A percentile compares a stretch with the other conserved stretches of the same genome.
Evolutionary conservation across 2,113 vertebrate species (phyloP).

Genomic region (Perccottus glenii): DNA sequence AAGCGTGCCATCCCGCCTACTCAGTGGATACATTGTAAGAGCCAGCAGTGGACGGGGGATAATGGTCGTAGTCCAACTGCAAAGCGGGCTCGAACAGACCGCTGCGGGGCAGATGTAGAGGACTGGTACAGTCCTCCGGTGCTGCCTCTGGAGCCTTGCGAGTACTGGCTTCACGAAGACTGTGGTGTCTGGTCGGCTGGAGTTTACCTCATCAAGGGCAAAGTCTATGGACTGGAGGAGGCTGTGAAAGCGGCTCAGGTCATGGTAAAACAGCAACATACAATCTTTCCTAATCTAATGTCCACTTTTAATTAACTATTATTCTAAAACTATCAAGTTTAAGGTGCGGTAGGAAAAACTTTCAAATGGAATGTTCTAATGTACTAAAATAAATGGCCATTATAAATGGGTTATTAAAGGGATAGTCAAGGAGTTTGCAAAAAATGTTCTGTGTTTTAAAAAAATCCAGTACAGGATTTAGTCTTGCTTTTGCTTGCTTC

Average conservation of each 20-base stretch:
- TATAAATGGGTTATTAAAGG: no score
- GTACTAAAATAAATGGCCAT: no score
- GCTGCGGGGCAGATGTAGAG: slow-evolving; percentile 16
- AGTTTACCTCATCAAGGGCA: slow-evolving; percentile 81
- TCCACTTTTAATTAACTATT: no score
- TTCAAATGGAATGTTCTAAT: no score
- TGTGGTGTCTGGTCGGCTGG: slow-evolving; percentile 81
- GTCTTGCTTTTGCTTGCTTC: no score
- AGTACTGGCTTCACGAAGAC: slow-evolving; percentile 84
- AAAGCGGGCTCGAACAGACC: slow-evolving; percentile 61
- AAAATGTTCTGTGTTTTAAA: no score
- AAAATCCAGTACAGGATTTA: no score
- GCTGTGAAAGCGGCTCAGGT: slow-evolving; percentile 76
- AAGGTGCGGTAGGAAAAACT: no score
- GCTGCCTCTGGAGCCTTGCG: slow-evolving; percentile 73
- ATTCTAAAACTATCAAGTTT: no score
- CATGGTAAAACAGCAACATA: slow-evolving; percentile 67
- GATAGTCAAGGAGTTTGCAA: no score
- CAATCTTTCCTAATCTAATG: no score
- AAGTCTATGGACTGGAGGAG: slow-evolving; percentile 80
- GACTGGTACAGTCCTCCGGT: slow-evolving; percentile 81
- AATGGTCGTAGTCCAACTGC: slow-evolving; percentile 52
- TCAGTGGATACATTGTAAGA: slow-evolving; percentile 27
- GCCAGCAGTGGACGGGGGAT: slow-evolving; percentile 30
- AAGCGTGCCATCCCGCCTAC: slow-evolving; percentile 14